Evolutionary conservation across 2,797 vertebrate genomes (phyloP), one percentile per base, ranked within the genome.

Genomic region (Loriculus beryllinus): DNA sequence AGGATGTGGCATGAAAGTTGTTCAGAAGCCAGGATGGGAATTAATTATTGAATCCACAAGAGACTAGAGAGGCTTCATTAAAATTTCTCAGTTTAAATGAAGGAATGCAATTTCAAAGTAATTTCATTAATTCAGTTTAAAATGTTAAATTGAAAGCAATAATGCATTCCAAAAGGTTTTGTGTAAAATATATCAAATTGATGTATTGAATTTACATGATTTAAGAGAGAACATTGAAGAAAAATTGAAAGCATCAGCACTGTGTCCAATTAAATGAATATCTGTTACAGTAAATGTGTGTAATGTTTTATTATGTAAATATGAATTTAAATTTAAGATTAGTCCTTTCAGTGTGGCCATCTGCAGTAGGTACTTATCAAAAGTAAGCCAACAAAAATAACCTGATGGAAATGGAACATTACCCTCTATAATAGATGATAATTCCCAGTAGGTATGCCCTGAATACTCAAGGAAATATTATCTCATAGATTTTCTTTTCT

Each of bases 81-180:
- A 65, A 76, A 88, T 92, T 79, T 14, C 69, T 91, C 37, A 31
- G 42, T 94, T 91, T 91, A 40, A 82, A 26, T 17, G 5, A 62
- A 88, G 59, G 39, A 88, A 86, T 69, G 19, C 8, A 45, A 11
- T 96, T 95, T 95, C 72, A 60, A 76, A 96, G 52, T 77, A 1
- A 59, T 71, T 91, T 91, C 9, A 70, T 84, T 8, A 83, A 78
- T 84, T 93, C 70, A 76, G 48, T 88, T 94, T 9, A 81, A 95
- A 96, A 92, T 59, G 51, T 70, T 79, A 64, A 91, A 77, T 51
- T 90, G 59, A 96, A 96, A 95, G 51, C 63, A 83, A 9, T 93
- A 81, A 64, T 39, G 16, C n/a, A 14, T 91, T 88, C 77, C 62
- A 81, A 90, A 95, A 64, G 31, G 16, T 85, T 72, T 95, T 91